phyloP scores from a whole-genome alignment of 1,140 invertebrate species.

The Agrilus planipennis region DNA sequence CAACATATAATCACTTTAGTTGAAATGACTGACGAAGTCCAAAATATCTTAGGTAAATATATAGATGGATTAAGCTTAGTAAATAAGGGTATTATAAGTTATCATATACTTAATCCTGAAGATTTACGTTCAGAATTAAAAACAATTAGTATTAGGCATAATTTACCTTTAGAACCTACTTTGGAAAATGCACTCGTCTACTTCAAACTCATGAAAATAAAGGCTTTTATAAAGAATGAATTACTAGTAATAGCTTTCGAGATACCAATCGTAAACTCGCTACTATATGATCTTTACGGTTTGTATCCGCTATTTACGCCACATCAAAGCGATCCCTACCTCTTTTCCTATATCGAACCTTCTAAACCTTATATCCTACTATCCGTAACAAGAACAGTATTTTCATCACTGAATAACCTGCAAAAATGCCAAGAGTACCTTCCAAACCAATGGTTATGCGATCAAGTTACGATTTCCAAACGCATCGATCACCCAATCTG shows the following conservation, averaged over 20 bases:
- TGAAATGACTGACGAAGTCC: slow-evolving; percentile 12
- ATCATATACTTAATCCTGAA: not conserved
- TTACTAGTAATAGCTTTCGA: not conserved
- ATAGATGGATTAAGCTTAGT: not conserved
- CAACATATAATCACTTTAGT: slow-evolving; percentile 8
- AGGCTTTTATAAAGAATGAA: not conserved
- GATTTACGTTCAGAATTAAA: not conserved
- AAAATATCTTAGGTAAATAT: not conserved
- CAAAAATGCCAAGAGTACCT: not conserved
- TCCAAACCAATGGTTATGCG: not conserved
- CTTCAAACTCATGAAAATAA: not conserved
- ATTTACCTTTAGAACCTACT: slow-evolving; percentile 4
- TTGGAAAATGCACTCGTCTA: not conserved
- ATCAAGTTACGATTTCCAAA: not conserved
- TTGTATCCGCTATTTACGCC: not conserved
- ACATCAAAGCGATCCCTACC: not conserved
- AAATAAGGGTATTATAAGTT: not conserved
- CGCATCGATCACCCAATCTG: not conserved
- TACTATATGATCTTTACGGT: slow-evolving; percentile 2
- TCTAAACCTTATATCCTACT: slow-evolving; percentile 4
- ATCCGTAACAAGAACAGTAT: slow-evolving; percentile 4
- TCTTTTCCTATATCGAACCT: not conserved
- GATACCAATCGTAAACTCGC: not conserved
- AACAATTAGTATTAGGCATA: not conserved
- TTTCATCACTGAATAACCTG: not conserved